These are phyloP conservation scores for Latrodectus elegans DNA, from an alignment of 2,888 invertebrate species.

Conservation along the genomic window DNA sequence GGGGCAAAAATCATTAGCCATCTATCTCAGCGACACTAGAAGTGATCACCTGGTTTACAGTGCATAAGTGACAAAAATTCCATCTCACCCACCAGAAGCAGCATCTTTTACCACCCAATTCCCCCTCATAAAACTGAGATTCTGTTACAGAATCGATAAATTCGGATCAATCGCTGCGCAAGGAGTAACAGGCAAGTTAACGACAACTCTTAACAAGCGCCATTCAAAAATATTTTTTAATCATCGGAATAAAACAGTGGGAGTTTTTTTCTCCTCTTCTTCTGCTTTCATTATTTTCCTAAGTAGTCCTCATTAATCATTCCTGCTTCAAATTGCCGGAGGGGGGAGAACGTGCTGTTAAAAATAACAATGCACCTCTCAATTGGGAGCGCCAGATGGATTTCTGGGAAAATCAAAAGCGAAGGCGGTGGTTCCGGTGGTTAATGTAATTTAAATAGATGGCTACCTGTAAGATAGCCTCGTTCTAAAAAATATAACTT, in stretches of 20 bases:
- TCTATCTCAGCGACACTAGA: background rate
- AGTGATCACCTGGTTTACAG: background rate
- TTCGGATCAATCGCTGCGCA: slow-evolving; percentile 2
- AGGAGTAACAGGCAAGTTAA: background rate
- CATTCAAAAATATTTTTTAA: background rate
- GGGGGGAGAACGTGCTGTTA: background rate
- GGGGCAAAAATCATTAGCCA: no score
- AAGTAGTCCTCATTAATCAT: slow-evolving; percentile 1
- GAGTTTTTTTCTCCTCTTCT: background rate
- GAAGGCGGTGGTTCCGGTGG: background rate
- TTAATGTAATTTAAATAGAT: background rate
- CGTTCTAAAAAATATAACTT: no score
- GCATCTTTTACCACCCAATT: background rate
- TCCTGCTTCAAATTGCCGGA: background rate
- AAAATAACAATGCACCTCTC: background rate
- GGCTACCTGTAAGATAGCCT: background rate
- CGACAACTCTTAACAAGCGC: background rate
- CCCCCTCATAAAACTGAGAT: background rate
- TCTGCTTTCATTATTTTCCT: background rate
- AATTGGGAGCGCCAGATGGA: background rate
- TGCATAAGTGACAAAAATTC: background rate
- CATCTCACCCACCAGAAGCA: background rate
- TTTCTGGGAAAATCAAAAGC: background rate
- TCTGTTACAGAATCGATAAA: background rate
- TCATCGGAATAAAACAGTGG: background rate